These are phyloP conservation scores for Enteromius anoplus DNA, from an alignment of 2,797 vertebrate genomes.

Conservation along the genomic window DNA sequence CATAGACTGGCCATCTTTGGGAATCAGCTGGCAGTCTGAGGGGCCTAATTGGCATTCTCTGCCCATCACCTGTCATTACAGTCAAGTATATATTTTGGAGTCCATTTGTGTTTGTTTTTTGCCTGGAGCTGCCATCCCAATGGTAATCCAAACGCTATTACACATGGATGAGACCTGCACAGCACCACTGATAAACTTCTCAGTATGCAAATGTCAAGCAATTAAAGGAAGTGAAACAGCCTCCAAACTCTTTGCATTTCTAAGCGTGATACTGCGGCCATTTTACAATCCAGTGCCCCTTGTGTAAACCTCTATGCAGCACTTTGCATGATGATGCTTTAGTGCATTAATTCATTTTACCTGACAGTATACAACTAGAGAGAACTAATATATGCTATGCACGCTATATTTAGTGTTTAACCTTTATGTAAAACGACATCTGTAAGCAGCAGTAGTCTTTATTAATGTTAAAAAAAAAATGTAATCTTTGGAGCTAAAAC, in stretches of 20 bases:
- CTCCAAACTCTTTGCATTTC: conserved; percentile 71
- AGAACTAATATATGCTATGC: not conserved
- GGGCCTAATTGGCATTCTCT: conserved; percentile 57
- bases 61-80: conserved; percentile 56
- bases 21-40: conserved; percentile 35
- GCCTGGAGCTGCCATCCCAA: conserved; percentile 55
- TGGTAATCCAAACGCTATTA: conserved; percentile 60
- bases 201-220: conserved; percentile 81
- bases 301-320: conserved; percentile 71
- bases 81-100: conserved; percentile 50
- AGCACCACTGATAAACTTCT: conserved; percentile 68
- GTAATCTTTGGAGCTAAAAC: not conserved
- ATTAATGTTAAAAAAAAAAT: too few species aligned
- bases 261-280: conserved; percentile 77
- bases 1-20: not conserved
- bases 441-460: not conserved
- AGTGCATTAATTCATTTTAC: not conserved
- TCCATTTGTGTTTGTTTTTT: conserved; percentile 54
- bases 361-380: not conserved
- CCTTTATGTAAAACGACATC: not conserved
- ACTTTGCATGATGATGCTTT: conserved; percentile 4
- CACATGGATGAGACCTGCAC: conserved; percentile 48
- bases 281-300: conserved; percentile 83
- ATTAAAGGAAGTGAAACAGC: conserved; percentile 74
- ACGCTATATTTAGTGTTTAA: not conserved